These are phyloP conservation scores for Cecidostiba fungosa DNA, from an alignment of 2,888 invertebrate genomes.

Conservation along the genomic window DNA sequence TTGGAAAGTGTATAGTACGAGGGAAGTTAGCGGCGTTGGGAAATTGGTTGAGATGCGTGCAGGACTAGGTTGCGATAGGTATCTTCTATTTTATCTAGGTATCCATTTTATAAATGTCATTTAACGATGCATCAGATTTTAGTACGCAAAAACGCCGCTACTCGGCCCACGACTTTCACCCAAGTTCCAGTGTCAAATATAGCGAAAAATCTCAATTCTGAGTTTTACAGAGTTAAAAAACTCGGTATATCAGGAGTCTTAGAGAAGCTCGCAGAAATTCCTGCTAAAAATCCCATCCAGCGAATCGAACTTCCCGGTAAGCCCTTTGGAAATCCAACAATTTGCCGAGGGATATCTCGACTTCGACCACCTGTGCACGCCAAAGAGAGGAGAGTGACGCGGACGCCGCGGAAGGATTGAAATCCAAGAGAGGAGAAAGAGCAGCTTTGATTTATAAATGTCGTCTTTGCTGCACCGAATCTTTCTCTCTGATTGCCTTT, in stretches of 20 bases:
- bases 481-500: constrained; percentile 16
- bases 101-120: too few relatives aligned
- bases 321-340: constrained; percentile 32
- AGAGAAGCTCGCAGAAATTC: background rate
- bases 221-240: background rate
- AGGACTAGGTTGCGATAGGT: too few relatives aligned
- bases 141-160: too few relatives aligned
- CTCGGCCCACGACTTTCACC: too few relatives aligned
- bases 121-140: too few relatives aligned
- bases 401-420: constrained; percentile 14
- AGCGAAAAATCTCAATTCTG: background rate
- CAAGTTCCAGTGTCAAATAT: too few relatives aligned
- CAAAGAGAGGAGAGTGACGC: constrained; percentile 17
- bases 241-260: background rate
- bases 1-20: background rate
- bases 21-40: too few relatives aligned
- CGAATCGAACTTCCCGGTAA: constrained; percentile 10
- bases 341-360: constrained; percentile 4
- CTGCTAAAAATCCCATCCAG: constrained; percentile 9
- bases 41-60: too few relatives aligned
- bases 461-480: background rate
- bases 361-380: background rate
- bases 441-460: background rate
- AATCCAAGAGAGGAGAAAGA: background rate
- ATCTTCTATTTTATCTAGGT: too few relatives aligned